Percentiles rank a stretch among this genome's conserved stretches.
phyloP scores from a whole-genome alignment of 2,113 vertebrate genomes.

The Epinephelus lanceolatus region DNA sequence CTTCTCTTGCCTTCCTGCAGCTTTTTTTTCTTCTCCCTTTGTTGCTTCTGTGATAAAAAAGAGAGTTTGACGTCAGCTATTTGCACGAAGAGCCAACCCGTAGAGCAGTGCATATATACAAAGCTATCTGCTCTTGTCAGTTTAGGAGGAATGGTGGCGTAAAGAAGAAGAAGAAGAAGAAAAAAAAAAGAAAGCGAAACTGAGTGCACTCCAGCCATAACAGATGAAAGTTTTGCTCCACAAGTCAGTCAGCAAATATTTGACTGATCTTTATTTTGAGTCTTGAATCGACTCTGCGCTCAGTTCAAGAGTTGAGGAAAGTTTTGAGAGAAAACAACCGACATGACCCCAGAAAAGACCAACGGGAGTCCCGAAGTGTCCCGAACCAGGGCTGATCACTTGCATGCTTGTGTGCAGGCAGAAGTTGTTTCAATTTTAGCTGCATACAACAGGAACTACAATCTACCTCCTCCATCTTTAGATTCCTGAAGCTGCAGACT shows the following conservation, averaged over 20 bases:
- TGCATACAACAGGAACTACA: not conserved
- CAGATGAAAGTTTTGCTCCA: not conserved
- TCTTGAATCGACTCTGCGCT: not conserved
- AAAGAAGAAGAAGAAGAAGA: no score
- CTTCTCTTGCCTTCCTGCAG: not conserved
- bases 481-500: slow-evolving; percentile 11
- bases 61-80: slow-evolving; percentile 26
- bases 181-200: not conserved
- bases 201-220: slow-evolving; percentile 1
- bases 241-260: not conserved
- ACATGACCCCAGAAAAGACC: not conserved
- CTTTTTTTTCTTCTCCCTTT: slow-evolving; percentile 12
- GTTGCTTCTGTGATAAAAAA: slow-evolving; percentile 13
- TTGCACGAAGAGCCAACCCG: slow-evolving; percentile 11
- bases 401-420: not conserved
- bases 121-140: not conserved
- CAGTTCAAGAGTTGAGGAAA: not conserved
- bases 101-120: not conserved
- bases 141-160: slow-evolving; percentile 1
- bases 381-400: not conserved
- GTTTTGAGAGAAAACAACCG: slow-evolving; percentile 7
- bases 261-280: not conserved
- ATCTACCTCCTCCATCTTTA: not conserved
- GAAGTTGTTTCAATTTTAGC: slow-evolving; percentile 19
- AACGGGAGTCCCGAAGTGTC: not conserved